Base-by-base conservation (phyloP, 2,797 vertebrate species). In the Hydrocynus forskahlii region DNA sequence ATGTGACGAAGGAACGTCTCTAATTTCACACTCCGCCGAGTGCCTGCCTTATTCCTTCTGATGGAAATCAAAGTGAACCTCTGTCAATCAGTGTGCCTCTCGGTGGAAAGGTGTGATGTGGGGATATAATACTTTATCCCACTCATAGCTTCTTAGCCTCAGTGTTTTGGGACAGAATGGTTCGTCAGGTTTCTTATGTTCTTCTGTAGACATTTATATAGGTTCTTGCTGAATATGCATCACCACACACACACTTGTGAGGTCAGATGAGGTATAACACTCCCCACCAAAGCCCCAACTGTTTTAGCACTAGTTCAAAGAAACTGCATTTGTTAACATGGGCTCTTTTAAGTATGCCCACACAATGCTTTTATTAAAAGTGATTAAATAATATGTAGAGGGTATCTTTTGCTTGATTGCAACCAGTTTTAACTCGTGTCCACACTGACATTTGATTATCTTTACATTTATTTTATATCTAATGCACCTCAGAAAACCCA, bases 1-100 rank as follows among this genome's bases (percentile, higher is more conserved):
- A 73, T 6, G 82, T 75, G 84, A 75, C 38, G 72, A 74, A 81
- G 60, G 83, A 89, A 90, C 78, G 72, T 89, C 81, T 93, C 89
- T 90, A 92, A 94, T 94, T 94, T 94, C 93, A 94, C 94, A 94
- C 92, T 90, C 89, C 79, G 87, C 78, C 87, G 90, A 85, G 84
- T 84, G 77, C 71, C 78, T 64, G 80, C 72, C 70, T 81, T 79
- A 85, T 81, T 78, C 48, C 74, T 23, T 68, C 81, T 84, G 85
- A 84, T 81, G 83, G 88, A 84, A 80, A 86, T 80, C 70, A 60
- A 79, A 57, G 78, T 54, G 29, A 71, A 73, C 74, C 80, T 75
- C 74, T 83, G 76, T 84, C 83, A 84, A 83, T 86, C 86, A 84
- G 64, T 62, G 64, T 7, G 21, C 77, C 73, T 84, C 81, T 80